These are phyloP conservation scores for Picathartes gymnocephalus DNA, from an alignment of 2,113 vertebrate species.

Conservation along the genomic window DNA sequence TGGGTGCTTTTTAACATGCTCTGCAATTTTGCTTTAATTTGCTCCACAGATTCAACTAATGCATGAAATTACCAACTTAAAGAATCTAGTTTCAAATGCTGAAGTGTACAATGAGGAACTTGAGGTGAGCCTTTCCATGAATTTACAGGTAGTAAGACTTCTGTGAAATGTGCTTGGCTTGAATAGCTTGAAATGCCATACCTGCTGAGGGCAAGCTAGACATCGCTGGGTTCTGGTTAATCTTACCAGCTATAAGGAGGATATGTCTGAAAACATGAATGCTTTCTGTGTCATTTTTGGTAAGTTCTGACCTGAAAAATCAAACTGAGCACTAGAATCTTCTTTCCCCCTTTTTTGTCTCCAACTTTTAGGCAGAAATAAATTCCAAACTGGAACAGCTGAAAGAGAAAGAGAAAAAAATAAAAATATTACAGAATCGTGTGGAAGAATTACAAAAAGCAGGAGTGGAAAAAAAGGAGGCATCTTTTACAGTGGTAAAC, in stretches of 20 bases:
- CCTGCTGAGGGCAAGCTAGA: background rate
- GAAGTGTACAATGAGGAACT: constrained; percentile 77
- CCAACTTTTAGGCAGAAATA: constrained; percentile 72
- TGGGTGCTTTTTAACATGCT: constrained; percentile 52
- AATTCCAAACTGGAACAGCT: constrained; percentile 71
- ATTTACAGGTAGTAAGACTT: background rate
- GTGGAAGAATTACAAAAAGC: constrained; percentile 62
- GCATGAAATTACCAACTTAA: constrained; percentile 80
- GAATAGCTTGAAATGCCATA: background rate
- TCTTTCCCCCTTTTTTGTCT: background rate
- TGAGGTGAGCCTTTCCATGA: constrained; percentile 73
- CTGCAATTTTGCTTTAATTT: constrained; percentile 60
- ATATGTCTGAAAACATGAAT: background rate
- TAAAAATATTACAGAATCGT: constrained; percentile 69
- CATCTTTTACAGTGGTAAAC: constrained; percentile 52
- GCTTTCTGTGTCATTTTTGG: background rate
- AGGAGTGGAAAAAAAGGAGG: constrained; percentile 4
- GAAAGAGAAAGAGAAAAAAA: constrained; percentile 75
- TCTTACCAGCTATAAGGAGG: background rate
- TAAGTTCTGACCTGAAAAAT: background rate
- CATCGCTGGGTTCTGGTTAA: background rate
- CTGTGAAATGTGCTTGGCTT: background rate
- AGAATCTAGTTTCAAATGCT: constrained; percentile 72
- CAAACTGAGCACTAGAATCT: background rate
- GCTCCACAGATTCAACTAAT: constrained; percentile 80